Evolutionary conservation across 2,797 vertebrate species (phyloP), one percentile per base, ranked within the genome.

Genomic region (Phalanger gymnotis): DNA sequence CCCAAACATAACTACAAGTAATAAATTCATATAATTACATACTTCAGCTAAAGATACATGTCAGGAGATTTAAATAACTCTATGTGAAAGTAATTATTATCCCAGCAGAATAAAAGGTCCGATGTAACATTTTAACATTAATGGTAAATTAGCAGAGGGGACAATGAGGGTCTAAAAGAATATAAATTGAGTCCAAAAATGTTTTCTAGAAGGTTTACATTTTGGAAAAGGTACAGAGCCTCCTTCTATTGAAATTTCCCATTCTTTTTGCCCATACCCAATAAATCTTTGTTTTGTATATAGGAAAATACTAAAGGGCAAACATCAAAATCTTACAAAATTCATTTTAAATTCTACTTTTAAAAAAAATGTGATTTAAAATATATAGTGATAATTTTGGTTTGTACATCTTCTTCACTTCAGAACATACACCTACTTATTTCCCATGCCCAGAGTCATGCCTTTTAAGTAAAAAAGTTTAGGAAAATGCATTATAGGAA

Each of bases 51-150:
- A 94, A 96, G 95, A 94, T 90, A 93, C 1, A 53, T 89, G 25
- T 4, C 93, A 93, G 0, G 0, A 97, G 90, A 97, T 95, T 93
- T 91, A 93, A 98, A 96, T 34, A 0, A 96, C 93, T 95, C 0
- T 0, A 73, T 9, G 0, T 34, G 40, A 96, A 96, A 92, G 53
- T 94, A 95, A 98, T 97, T 93, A 97, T 95, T 91, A 94, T 22
- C 4, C 54, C 94, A 96, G 81, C 81, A 95, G 95, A 5, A 0
- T 54, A 90, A 96, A 94, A 93, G 22, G 53, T 95, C 55, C 92
- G 95, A 87, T 93, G 25, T 81, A 95, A 90, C n/a, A 96, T 90
- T 95, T 96, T 95, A 96, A 95, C 93, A 27, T 93, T 97, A 91
- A 93, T 90, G 55, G 30, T 3, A 90, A 97, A 93, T 92, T 96